phyloP scores from a whole-genome alignment of 1,140 invertebrate species.

The Drosophila malerkotliana region DNA sequence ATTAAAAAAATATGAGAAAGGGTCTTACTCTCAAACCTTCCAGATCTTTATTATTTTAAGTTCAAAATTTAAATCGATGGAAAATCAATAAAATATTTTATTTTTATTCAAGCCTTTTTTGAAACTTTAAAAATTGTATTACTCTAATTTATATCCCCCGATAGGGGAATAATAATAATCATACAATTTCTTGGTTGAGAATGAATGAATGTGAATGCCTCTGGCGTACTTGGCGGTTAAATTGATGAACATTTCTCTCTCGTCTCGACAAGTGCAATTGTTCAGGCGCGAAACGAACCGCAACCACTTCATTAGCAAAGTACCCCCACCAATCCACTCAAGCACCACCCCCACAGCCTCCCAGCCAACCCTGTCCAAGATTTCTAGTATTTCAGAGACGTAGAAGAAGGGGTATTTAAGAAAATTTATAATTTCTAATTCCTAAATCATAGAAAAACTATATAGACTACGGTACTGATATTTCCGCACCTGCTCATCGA shows the following conservation, averaged over 20 bases:
- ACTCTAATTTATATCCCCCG: too few species aligned
- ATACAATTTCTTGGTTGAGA: neutral
- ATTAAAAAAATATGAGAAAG: neutral
- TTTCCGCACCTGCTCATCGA: conserved; percentile 11
- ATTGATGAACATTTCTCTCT: conserved; percentile 74
- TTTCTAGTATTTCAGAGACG: conserved; percentile 3
- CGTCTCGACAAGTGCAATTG: conserved; percentile 73
- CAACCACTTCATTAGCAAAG: conserved; percentile 65
- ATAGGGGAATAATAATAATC: too few species aligned
- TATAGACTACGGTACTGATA: conserved; percentile 9
- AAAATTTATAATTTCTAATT: neutral
- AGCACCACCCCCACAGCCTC: neutral
- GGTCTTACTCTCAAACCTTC: too few species aligned
- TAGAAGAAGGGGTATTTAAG: neutral
- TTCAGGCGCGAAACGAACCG: conserved; percentile 68
- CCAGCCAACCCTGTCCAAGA: conserved; percentile 4
- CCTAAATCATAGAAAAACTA: neutral
- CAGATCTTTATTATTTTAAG: too few species aligned
- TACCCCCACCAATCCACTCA: conserved; percentile 3
- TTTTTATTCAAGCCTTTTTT: too few species aligned
- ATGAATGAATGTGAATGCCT: neutral
- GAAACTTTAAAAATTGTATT: neutral
- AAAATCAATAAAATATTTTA: too few species aligned
- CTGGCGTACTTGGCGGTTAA: conserved; percentile 56
- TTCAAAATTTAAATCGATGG: too few species aligned